Evolutionary conservation across 2,113 vertebrate species (phyloP).

Genomic region (Neomonachus schauinslandi): DNA sequence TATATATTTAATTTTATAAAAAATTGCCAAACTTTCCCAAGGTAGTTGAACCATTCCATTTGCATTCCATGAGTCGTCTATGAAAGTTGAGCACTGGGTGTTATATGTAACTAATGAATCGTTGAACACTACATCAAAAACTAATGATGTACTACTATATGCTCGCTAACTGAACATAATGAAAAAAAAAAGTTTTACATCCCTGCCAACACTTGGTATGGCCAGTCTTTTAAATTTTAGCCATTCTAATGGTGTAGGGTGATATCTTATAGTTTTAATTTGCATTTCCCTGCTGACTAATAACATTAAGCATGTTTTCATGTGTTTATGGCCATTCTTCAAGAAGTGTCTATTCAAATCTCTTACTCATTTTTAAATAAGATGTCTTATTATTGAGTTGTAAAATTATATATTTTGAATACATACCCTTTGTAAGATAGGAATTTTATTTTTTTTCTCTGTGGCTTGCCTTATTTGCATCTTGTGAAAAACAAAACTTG

Average conservation of each 20-base stretch:
- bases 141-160: no score
- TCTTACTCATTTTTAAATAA: not conserved
- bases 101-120: not conserved
- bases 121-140: no score
- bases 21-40: not conserved
- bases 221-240: constrained; percentile 13
- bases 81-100: not conserved
- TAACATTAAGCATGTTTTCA: not conserved
- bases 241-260: not conserved
- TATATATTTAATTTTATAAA: not conserved
- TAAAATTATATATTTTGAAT: not conserved
- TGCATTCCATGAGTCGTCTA: not conserved
- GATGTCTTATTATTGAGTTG: not conserved
- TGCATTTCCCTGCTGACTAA: not conserved
- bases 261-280: constrained; percentile 1
- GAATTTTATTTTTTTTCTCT: not conserved
- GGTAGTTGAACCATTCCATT: not conserved
- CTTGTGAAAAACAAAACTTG: not conserved
- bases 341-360: not conserved
- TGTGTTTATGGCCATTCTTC: not conserved
- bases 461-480: not conserved
- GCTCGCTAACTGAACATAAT: no score
- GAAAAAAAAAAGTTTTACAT: not conserved
- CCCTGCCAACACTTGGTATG: not conserved
- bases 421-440: not conserved